Percentiles rank a stretch among this genome's conserved stretches.
Conservation (phyloP, 2,888 invertebrate species). For the Cynaeus angustus region DNA sequence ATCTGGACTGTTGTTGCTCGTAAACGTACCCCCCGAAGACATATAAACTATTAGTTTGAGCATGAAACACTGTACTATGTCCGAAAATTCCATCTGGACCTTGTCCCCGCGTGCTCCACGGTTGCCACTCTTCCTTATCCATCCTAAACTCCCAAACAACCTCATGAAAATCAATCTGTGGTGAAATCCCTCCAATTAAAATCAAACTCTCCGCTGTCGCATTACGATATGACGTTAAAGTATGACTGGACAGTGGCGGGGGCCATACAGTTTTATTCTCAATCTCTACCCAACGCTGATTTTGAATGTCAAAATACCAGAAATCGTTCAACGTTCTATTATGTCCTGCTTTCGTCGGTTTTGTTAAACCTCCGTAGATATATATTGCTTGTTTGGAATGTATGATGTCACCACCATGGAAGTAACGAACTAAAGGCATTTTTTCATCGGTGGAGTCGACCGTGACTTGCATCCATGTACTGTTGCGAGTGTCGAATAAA, state of each 20-base stretch:
- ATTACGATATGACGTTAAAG: conserved; percentile 85
- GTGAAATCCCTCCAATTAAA: conserved; percentile 90
- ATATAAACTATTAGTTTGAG: conserved; percentile 87
- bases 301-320: conserved; percentile 93
- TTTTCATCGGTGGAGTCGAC: conserved; percentile 86
- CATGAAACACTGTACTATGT: conserved; percentile 91
- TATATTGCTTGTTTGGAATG: conserved; percentile 89
- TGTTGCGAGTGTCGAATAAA: conserved; percentile 89
- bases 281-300: conserved; percentile 86
- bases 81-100: conserved; percentile 89
- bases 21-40: conserved; percentile 92
- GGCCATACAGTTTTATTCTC: conserved; percentile 75
- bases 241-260: conserved; percentile 91
- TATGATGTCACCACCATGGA: conserved; percentile 93
- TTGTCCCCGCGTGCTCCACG: conserved; percentile 81
- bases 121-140: conserved; percentile 83
- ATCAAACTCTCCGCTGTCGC: conserved; percentile 84
- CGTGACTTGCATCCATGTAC: conserved; percentile 93
- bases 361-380: conserved; percentile 89
- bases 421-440: conserved; percentile 92
- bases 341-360: conserved; percentile 62
- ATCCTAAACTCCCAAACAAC: conserved; percentile 88
- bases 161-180: conserved; percentile 82
- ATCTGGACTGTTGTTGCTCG: conserved; percentile 74
- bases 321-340: conserved; percentile 87